These are phyloP conservation scores for Cynopterus sphinx DNA, from an alignment of 2,797 vertebrate species.

Conservation along the genomic window DNA sequence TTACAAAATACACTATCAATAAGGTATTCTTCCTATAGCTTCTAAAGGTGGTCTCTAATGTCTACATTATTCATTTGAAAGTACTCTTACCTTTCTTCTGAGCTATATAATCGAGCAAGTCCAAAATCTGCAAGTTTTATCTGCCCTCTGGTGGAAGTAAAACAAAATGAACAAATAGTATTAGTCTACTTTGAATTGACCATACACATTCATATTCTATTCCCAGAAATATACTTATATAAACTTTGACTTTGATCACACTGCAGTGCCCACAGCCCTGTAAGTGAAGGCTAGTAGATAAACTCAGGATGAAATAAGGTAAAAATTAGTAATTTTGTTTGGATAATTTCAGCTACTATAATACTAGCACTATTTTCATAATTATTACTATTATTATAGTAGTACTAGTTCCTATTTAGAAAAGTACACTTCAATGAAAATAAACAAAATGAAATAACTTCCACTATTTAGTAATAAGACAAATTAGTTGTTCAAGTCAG, in stretches of 20 bases:
- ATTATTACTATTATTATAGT: not conserved
- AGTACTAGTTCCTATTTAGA: not conserved
- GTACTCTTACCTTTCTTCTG: constrained; percentile 89
- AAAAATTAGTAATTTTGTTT: not conserved
- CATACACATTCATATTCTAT: not conserved
- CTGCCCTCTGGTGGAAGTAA: constrained; percentile 88
- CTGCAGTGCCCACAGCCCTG: not conserved
- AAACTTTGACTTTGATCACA: constrained; percentile 4
- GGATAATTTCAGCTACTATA: not conserved
- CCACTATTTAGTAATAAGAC: not conserved
- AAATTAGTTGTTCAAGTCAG: constrained; percentile 25
- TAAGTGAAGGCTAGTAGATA: not conserved
- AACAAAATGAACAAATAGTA: constrained; percentile 73
- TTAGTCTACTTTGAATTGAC: constrained; percentile 43
- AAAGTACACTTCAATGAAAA: not conserved
- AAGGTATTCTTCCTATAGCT: not conserved
- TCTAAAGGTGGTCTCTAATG: constrained; percentile 23
- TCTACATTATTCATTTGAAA: constrained; percentile 36
- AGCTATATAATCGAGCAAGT: constrained; percentile 90
- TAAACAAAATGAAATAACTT: not conserved
- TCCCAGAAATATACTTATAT: not conserved
- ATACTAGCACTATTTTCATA: not conserved
- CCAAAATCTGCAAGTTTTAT: constrained; percentile 92
- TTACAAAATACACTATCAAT: not conserved
- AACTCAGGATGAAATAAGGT: not conserved